A percentile compares a stretch with the other conserved stretches of the same genome.
Evolutionary conservation across 2,888 invertebrate genomes (phyloP).

Genomic region (Marasmarcha lunaedactyla): DNA sequence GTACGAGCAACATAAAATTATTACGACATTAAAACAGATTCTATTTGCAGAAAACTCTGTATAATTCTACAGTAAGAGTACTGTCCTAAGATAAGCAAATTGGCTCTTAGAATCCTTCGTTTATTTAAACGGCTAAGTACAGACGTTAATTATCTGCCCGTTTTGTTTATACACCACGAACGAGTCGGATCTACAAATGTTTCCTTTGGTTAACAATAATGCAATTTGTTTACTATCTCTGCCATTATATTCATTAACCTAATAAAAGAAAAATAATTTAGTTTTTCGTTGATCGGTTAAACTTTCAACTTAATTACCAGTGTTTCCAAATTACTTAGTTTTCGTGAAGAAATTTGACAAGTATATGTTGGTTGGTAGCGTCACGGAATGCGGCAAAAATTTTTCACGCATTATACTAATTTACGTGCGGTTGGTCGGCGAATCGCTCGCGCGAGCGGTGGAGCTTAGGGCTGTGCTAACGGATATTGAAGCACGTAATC

Average conservation of each 20-base stretch:
- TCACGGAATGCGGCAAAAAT: conserved; percentile 25
- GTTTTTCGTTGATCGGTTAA: conserved; percentile 4
- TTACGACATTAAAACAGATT: too few relatives aligned
- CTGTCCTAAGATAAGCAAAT: conserved; percentile 16
- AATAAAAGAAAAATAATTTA: conserved; percentile 1
- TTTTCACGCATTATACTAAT: conserved; percentile 29
- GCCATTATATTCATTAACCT: conserved; percentile 3
- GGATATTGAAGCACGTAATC: conserved; percentile 71
- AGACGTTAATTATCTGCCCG: conserved; percentile 30
- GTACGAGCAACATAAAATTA: too few relatives aligned
- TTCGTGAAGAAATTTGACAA: too few relatives aligned
- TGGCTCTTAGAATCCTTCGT: conserved; percentile 18
- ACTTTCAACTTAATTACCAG: conserved; percentile 8
- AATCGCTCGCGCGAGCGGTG: not conserved
- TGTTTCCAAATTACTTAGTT: too few relatives aligned
- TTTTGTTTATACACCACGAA: conserved; percentile 26
- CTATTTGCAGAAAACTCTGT: not conserved
- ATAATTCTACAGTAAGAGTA: not conserved
- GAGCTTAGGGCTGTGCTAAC: conserved; percentile 17
- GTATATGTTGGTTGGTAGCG: conserved; percentile 16
- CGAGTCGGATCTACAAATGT: conserved; percentile 30
- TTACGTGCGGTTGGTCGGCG: conserved; percentile 13
- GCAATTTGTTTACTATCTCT: conserved; percentile 15
- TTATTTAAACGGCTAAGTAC: conserved; percentile 27
- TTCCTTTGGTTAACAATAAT: conserved; percentile 20